Conservation (phyloP, 2,113 vertebrate genomes). For the Campylorhamphus procurvoides region DNA sequence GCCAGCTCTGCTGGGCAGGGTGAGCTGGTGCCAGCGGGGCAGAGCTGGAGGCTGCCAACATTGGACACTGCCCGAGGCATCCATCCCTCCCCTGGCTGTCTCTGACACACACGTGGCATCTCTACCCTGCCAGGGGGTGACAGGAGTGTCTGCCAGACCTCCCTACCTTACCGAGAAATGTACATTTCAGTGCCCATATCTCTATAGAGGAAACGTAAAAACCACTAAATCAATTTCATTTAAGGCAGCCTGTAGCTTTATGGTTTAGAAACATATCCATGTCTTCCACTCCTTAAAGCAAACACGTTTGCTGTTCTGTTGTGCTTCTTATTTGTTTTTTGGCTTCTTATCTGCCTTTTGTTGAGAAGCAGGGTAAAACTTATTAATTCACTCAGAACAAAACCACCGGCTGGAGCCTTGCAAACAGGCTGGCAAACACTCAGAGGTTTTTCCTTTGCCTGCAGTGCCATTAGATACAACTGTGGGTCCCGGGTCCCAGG, state of each 20-base stretch:
- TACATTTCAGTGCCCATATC: background rate
- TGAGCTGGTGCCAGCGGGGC: rapidly evolving
- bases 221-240: background rate
- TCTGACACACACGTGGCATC: rapidly evolving
- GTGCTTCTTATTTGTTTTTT: background rate
- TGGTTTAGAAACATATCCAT: background rate
- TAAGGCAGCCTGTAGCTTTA: background rate
- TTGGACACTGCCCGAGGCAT: rapidly evolving
- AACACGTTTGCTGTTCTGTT: background rate
- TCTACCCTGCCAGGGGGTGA: background rate
- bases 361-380: background rate
- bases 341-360: background rate
- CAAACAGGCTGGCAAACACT: background rate
- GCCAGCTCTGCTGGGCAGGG: background rate
- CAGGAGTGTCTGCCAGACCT: background rate
- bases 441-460: background rate
- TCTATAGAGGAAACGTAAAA: background rate
- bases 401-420: background rate
- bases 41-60: rapidly evolving
- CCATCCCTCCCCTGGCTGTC: background rate
- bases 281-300: background rate
- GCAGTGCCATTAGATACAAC: background rate
- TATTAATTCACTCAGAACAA: background rate
- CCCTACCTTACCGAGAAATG: rapidly evolving
- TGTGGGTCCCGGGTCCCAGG: background rate